Evolutionary conservation across 1,140 invertebrate genomes (phyloP).

Genomic region (Penaeus chinensis): DNA sequence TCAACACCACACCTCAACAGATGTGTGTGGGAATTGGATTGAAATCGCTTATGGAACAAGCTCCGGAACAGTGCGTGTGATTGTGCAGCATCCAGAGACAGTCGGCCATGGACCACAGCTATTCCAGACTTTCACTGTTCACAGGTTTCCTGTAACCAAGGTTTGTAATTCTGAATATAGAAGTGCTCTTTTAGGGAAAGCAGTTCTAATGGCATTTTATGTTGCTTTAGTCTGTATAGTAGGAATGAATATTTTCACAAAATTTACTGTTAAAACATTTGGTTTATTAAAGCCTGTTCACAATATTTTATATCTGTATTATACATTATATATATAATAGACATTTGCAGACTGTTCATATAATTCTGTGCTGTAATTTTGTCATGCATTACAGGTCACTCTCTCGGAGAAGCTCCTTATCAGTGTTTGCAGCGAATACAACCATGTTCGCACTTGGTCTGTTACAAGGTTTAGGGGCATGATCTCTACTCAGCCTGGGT

Average conservation of each 20-base stretch:
- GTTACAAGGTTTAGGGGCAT: slow-evolving; percentile 92
- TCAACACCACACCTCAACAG: slow-evolving; percentile 70
- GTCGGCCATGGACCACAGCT: slow-evolving; percentile 97
- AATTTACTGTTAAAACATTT: too few species aligned
- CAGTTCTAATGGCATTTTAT: too few species aligned
- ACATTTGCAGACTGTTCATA: too few species aligned
- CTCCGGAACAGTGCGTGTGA: slow-evolving; percentile 93
- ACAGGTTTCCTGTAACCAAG: slow-evolving; percentile 95
- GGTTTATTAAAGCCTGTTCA: too few species aligned
- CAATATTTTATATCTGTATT: too few species aligned
- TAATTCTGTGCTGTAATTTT: not conserved
- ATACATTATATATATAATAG: too few species aligned
- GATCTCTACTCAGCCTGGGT: slow-evolving; percentile 98
- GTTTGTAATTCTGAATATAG: slow-evolving; percentile 68
- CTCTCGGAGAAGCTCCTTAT: slow-evolving; percentile 97
- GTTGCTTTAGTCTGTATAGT: too few species aligned
- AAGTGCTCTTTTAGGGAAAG: too few species aligned
- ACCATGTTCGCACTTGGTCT: slow-evolving; percentile 96
- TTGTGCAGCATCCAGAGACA: slow-evolving; percentile 98
- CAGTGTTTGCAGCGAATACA: slow-evolving; percentile 97
- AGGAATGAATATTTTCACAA: too few species aligned
- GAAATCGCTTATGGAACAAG: slow-evolving; percentile 99
- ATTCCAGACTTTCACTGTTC: slow-evolving; percentile 98
- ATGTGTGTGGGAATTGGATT: slow-evolving; percentile 97
- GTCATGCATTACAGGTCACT: slow-evolving; percentile 78